Conservation (phyloP, 2,113 vertebrate genomes). For the Polypterus bichir region DNA sequence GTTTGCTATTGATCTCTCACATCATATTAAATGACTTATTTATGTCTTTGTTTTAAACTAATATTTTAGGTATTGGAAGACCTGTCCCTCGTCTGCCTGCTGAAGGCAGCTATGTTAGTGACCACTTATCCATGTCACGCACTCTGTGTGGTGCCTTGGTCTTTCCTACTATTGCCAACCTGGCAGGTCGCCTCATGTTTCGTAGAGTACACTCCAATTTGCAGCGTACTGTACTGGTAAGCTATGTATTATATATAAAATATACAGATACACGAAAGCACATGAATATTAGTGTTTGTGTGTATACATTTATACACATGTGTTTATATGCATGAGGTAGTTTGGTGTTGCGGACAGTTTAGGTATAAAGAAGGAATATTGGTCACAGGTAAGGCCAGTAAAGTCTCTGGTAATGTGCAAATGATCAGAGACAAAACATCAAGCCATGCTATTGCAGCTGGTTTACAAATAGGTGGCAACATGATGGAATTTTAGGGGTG, state of each 20-base stretch:
- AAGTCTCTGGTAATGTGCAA: no score
- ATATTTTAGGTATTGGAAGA: conserved; percentile 26
- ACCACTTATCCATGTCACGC: conserved; percentile 50
- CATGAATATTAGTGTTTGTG: no score
- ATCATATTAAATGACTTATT: neutral
- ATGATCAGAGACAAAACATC: no score
- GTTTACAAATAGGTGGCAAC: no score
- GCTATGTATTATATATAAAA: neutral
- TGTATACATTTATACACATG: neutral
- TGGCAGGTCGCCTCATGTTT: conserved; percentile 51
- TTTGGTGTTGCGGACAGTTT: no score
- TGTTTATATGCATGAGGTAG: no score
- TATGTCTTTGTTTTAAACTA: neutral
- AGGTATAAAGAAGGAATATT: no score
- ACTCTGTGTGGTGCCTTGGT: conserved; percentile 57
- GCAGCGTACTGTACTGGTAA: conserved; percentile 53
- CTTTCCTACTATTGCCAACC: conserved; percentile 51
- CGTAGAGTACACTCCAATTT: conserved; percentile 39
- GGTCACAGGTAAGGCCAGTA: no score
- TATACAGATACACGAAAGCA: no score
- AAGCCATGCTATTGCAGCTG: no score
- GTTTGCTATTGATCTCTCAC: neutral
- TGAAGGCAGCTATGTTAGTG: conserved; percentile 31
- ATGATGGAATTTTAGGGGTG: no score
- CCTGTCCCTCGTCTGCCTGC: conserved; percentile 28